Base-by-base conservation (phyloP, 2,797 vertebrate genomes). In the Dryobates pubescens region DNA sequence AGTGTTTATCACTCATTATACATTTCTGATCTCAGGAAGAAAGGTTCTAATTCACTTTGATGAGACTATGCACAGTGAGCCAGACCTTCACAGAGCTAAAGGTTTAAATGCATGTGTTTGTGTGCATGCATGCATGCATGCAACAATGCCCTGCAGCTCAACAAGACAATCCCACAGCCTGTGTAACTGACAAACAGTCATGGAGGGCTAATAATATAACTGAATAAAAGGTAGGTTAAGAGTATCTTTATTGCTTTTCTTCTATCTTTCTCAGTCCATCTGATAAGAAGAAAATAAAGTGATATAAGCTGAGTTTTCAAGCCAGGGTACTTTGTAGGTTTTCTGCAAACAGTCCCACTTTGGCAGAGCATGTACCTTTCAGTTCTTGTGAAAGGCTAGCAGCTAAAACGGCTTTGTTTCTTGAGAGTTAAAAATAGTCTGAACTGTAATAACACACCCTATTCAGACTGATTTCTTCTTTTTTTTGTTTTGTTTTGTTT, bases 401-500 rank as follows among this genome's bases (percentile, higher is more conserved):
- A 95, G 69, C 89, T 85, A 82, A 95, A 95, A 94, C 30, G 67
- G 49, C 61, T 96, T 95, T 95, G 73, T 92, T 96, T 94, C 57
- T 88, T 87, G 45, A 30, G 54, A 88, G 90, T 96, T 97, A 96
- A 97, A 97, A 97, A 93, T 87, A 97, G 70, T 78, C 69, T 89
- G 73, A 85, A 73, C 81, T 86, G 84, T 83, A 97, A 94, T 87
- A 97, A 92, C 4, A 41, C 87, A 92, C 97, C 89, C 85, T 95
- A 91, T 94, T 97, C 65, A 96, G 89, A 89, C 89, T 18, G 78
- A 96, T 92, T 92, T 88, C n/a, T 41, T 91, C 90, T 36, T 36
- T 36, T 36, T 94, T 96, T 95, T 95, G 96, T 95, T 94, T 96
- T 95, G 95, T 96, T 95, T 94, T 92, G 73, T 95, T 97, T 96